phyloP scores from a whole-genome alignment of 2,888 invertebrate genomes.

The Epinotia brunnichana region DNA sequence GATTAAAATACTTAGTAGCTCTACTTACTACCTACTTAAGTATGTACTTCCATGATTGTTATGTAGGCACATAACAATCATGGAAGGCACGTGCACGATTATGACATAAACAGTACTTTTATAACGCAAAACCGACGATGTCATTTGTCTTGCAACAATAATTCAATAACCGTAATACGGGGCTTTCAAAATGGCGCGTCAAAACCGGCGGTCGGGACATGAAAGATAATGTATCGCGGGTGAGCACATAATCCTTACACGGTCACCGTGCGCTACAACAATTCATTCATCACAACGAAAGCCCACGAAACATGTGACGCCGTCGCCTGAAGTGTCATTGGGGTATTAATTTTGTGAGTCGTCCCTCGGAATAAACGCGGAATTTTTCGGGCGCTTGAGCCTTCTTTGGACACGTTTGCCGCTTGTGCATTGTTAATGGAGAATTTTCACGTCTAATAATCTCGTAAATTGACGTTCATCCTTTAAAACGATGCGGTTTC shows the following conservation, averaged over 20 bases:
- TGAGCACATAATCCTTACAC: slow-evolving; percentile 64
- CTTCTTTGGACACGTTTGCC: slow-evolving; percentile 5
- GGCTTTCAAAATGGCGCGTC: slow-evolving; percentile 35
- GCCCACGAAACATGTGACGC: slow-evolving; percentile 55
- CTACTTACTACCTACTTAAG: background rate
- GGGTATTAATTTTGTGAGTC: slow-evolving; percentile 46
- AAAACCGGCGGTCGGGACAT: slow-evolving; percentile 49
- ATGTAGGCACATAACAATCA: background rate
- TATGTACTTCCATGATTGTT: too few relatives aligned
- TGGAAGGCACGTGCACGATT: background rate
- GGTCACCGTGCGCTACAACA: slow-evolving; percentile 58
- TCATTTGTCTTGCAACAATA: slow-evolving; percentile 28
- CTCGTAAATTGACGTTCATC: slow-evolving; percentile 35
- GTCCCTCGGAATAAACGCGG: slow-evolving; percentile 32
- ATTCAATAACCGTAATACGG: slow-evolving; percentile 36
- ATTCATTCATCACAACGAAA: slow-evolving; percentile 63
- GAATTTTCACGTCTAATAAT: slow-evolving; percentile 38
- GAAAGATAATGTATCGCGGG: slow-evolving; percentile 57
- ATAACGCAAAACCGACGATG: slow-evolving; percentile 1
- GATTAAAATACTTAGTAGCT: too few relatives aligned
- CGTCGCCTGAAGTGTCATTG: slow-evolving; percentile 53
- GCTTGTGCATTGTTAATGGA: slow-evolving; percentile 34
- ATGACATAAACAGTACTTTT: background rate
- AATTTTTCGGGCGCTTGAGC: slow-evolving; percentile 31
- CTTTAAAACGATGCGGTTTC: slow-evolving; percentile 32